Percentiles rank a stretch among this genome's conserved stretches.
phyloP scores from a whole-genome alignment of 1,140 invertebrate genomes.

The Trichomalopsis sarcophagae region DNA sequence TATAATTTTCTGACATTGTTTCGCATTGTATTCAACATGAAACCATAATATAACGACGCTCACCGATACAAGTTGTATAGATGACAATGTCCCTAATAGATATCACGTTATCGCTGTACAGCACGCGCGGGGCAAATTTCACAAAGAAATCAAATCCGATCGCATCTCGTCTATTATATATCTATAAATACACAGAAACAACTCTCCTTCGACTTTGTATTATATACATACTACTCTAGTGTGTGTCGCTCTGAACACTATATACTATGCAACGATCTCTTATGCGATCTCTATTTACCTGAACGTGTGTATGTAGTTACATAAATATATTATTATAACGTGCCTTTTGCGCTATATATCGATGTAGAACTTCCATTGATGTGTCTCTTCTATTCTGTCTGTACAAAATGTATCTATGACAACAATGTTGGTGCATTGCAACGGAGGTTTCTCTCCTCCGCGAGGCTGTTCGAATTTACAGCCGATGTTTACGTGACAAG shows the following conservation, averaged over 20 bases:
- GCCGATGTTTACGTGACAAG: background rate
- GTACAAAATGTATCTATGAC: conserved; percentile 34
- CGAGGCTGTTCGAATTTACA: background rate
- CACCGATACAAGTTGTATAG: conserved; percentile 15
- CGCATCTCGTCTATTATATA: background rate
- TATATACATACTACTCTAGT: conserved; percentile 13
- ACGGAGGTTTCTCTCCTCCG: background rate
- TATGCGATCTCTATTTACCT: conserved; percentile 27
- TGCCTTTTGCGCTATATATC: conserved; percentile 24
- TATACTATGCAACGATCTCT: conserved; percentile 28
- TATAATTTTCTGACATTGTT: background rate
- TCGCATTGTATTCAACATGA: background rate
- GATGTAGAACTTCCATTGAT: conserved; percentile 44
- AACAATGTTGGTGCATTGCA: conserved; percentile 17
- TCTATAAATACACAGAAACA: conserved; percentile 40
- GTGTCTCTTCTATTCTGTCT: conserved; percentile 36
- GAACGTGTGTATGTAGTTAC: conserved; percentile 30
- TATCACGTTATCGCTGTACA: conserved; percentile 43
- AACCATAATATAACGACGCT: background rate
- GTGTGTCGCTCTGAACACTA: conserved; percentile 26
- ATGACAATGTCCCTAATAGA: background rate
- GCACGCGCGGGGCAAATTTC: conserved; percentile 38
- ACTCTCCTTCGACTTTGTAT: conserved; percentile 16
- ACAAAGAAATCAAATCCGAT: conserved; percentile 40
- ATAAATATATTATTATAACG: conserved; percentile 12